Percentiles rank a stretch among this genome's conserved stretches.
Evolutionary conservation across 2,797 vertebrate genomes (phyloP).

Genomic region (Linurgus olivaceus): DNA sequence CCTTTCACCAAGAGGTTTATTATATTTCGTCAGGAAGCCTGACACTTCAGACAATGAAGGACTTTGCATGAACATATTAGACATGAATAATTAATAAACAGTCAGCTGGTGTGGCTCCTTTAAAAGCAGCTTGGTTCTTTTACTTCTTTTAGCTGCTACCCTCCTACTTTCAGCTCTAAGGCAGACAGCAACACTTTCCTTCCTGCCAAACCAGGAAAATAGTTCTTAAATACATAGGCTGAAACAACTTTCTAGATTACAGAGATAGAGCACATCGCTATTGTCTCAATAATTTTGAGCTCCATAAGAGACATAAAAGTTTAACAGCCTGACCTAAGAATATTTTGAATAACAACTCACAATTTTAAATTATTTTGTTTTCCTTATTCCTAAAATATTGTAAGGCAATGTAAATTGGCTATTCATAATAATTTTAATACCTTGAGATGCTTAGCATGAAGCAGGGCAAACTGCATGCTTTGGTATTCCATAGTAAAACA

Average conservation of each 20-base stretch:
- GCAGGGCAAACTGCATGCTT: not conserved
- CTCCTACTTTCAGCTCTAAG: not conserved
- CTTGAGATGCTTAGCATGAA: not conserved
- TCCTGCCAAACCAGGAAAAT: not conserved
- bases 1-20: not conserved
- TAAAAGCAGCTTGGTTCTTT: not conserved
- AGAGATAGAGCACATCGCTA: not conserved
- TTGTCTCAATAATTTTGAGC: not conserved
- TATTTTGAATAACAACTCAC: not conserved
- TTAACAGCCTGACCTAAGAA: not conserved
- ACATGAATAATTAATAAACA: constrained; percentile 29
- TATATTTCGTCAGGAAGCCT: constrained; percentile 2
- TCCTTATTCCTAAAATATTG: not conserved
- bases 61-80: not conserved
- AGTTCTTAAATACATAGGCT: not conserved
- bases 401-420: not conserved
- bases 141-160: not conserved
- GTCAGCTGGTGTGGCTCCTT: not conserved
- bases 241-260: not conserved
- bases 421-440: not conserved
- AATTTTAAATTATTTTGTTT: not conserved
- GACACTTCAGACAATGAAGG: constrained; percentile 32
- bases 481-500: not conserved
- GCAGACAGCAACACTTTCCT: not conserved
- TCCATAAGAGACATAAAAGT: not conserved